Percentiles rank a stretch among this genome's conserved stretches.
Evolutionary conservation across 2,113 vertebrate species (phyloP).

Genomic region (Rhinogobius similis): DNA sequence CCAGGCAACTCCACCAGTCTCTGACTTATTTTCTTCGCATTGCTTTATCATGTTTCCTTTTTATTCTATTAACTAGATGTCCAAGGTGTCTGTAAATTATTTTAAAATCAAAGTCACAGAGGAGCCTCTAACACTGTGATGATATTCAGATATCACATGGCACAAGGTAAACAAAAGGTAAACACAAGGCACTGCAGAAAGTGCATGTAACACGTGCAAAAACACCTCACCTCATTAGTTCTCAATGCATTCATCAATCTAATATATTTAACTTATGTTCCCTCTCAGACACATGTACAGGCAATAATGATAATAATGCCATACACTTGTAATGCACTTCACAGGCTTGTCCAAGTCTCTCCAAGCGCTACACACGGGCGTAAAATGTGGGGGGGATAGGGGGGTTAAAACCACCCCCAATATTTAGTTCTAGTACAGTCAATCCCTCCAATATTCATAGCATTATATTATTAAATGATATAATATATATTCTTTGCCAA

Average conservation of each 20-base stretch:
- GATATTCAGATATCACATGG: background rate
- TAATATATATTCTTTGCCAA: too few species aligned
- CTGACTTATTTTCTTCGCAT: constrained; percentile 27
- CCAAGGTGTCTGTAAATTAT: constrained; percentile 11
- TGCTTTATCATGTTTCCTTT: constrained; percentile 14
- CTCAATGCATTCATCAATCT: background rate
- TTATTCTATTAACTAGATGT: constrained; percentile 15
- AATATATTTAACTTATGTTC: background rate
- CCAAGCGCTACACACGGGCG: too few species aligned
- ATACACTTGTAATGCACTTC: too few species aligned
- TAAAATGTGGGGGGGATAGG: too few species aligned
- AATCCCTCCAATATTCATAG: too few species aligned
- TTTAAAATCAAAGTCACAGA: background rate
- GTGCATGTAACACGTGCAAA: background rate
- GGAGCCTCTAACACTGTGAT: constrained; percentile 24
- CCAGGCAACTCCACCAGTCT: constrained; percentile 71
- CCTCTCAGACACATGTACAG: background rate
- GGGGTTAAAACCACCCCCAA: too few species aligned
- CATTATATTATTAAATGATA: too few species aligned
- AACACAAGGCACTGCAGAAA: background rate
- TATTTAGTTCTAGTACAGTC: too few species aligned
- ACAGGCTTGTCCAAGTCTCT: too few species aligned
- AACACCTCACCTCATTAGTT: background rate
- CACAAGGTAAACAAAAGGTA: background rate
- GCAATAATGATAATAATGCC: too few species aligned